A percentile compares a stretch with the other conserved stretches of the same genome.
These are phyloP conservation scores for Tyto alba DNA, from an alignment of 2,113 vertebrate genomes.

Conservation along the genomic window DNA sequence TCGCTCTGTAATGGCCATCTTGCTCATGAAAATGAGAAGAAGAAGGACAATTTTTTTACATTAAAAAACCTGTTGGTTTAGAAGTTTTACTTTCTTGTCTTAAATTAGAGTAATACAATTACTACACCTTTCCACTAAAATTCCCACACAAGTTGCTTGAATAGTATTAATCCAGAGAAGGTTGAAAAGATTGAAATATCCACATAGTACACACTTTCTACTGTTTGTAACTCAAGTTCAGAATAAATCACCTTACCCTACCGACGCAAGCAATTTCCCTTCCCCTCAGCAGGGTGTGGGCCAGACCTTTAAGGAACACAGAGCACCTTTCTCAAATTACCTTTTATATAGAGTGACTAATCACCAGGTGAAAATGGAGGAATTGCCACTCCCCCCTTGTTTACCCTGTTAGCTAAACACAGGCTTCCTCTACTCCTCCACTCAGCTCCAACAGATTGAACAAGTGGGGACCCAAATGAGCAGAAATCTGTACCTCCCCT, in stretches of 20 bases:
- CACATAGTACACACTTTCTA: accelerated
- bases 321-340: background rate
- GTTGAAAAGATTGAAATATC: accelerated
- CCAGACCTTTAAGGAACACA: background rate
- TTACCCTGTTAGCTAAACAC: background rate
- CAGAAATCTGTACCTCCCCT: too few species aligned
- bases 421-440: background rate
- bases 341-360: background rate
- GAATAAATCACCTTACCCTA: accelerated
- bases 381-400: background rate
- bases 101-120: background rate
- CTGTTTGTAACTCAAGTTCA: background rate
- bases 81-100: background rate
- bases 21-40: background rate
- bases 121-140: background rate
- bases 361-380: background rate
- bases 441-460: background rate
- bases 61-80: background rate
- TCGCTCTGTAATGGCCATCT: background rate
- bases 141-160: background rate
- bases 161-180: background rate
- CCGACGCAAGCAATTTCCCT: background rate
- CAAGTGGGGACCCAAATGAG: background rate
- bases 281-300: background rate
- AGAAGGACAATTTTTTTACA: too few species aligned